Evolutionary conservation across 2,888 invertebrate genomes (phyloP), one percentile per base, ranked within the genome.

Genomic region (Lasioglossum marginatum): DNA sequence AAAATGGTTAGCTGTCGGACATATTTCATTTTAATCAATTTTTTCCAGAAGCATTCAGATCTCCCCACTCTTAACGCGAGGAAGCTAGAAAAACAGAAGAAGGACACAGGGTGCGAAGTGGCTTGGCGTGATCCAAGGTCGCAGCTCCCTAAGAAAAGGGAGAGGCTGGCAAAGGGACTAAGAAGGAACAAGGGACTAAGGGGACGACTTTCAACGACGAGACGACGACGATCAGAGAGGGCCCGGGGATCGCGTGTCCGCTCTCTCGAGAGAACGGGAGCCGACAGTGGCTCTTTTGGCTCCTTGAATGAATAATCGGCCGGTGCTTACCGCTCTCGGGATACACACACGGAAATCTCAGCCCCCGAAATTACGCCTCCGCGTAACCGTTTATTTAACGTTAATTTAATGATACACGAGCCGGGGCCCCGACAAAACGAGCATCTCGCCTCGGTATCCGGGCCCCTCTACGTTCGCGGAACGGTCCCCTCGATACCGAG

Each of bases 121-220:
- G 94, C 85, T 43, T 94, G 92, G 94, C 94, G 94, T 94, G 94
- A 93, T 93, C 92, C 93, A 94, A 94, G 95, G 94, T 88, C 93
- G 90, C 80, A 80, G 74, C 16, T 0, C 63, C 48, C 43, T 8
- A 60, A 71, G n/a, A 68, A 57, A 43, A 37, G 68, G 76, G 34
- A 81, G 45, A 45, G 66, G 48, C 63, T 31, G 74, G 12, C 68
- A 37, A 43, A 34, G 48, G 63, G 75, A 52, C 73, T 60, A 63
- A 75, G 79, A 68, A 60, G 63, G 72, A 82, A 63, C 72, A 79
- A 34, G 60, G 31, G 82, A 86, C 40, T 23, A 52, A 52, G 52
- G 23, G 23, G 83, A 87, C 83, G 85, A 83, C 75, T 72, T 66
- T 66, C 66, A 63, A 63, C 27, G 27, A 63, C 60, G 60, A 63